Evolutionary conservation across 2,888 invertebrate species (phyloP), one percentile per base, ranked within the genome.

Genomic region (Acanthosoma haemorrhoidale): DNA sequence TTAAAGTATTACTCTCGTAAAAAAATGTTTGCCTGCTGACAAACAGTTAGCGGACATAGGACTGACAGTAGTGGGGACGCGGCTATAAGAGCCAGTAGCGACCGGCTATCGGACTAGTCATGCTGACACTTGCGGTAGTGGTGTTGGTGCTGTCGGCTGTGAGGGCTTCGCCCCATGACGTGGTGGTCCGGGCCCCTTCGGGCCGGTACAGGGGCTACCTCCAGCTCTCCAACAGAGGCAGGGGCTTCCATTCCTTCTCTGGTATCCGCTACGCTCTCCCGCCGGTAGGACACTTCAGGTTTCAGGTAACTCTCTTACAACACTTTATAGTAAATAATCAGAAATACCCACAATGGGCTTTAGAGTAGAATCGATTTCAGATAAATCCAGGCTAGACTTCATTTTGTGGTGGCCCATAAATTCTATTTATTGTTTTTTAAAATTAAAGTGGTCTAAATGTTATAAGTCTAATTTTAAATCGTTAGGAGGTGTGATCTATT

Each of bases 251-350:
- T 73, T 79, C 79, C 25, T 85, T 84, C 74, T 81, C 82, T 73
- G 83, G 85, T 2, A 82, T 86, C 59, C 85, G 85, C 0, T 86
- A 84, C 75, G 86, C 86, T 1, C 81, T 82, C 70, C 83, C 86
- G 21, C 85, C 86, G 15, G 60, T 85, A 29, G 83, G 80, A 1
- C 75, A 78, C 4, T 73, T 82, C 4, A 76, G 81, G 58, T 82
- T 80, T 70, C 76, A 77, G 74, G 81, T 81, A 76, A 75, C 74
- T 70, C 38, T 58, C 21, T 57, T 25, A 34, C 57, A 57, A 31
- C 18, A 18, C n/a, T n/a, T n/a, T n/a, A n/a, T n/a, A n/a, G n/a
- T n/a, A n/a, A n/a, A n/a, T n/a, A n/a, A n/a, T n/a, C n/a, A n/a
- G n/a, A n/a, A n/a, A n/a, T n/a, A n/a, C n/a, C n/a, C n/a, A n/a